Conservation (phyloP, 2,888 invertebrate genomes). For the Apamea anceps region DNA sequence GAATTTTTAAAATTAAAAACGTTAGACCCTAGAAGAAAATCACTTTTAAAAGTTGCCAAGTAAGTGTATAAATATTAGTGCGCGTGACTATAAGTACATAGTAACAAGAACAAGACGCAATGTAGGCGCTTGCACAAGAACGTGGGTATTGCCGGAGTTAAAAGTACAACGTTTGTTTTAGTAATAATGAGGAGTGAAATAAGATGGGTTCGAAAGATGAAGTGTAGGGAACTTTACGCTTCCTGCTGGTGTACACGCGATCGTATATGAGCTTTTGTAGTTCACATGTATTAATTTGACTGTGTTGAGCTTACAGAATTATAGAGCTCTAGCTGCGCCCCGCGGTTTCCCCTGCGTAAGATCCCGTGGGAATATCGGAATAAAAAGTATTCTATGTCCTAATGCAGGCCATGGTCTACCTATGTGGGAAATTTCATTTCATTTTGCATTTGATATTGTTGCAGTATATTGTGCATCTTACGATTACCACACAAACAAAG, state of each 20-base stretch:
- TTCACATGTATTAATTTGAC: neutral
- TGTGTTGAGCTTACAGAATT: no score
- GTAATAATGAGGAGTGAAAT: conserved; percentile 32
- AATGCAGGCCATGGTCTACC: no score
- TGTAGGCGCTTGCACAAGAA: conserved; percentile 57
- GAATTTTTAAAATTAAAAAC: neutral
- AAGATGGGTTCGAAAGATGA: conserved; percentile 6
- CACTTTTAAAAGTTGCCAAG: neutral
- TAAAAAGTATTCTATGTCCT: no score
- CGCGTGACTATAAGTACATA: neutral
- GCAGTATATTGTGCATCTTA: neutral
- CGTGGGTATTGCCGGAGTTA: conserved; percentile 46
- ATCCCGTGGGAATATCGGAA: no score
- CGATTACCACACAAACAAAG: neutral
- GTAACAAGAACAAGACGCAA: conserved; percentile 44
- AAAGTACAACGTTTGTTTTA: conserved; percentile 39
- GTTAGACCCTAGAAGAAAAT: neutral
- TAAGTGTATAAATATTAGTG: no score
- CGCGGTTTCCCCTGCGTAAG: no score
- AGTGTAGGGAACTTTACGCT: conserved; percentile 11
- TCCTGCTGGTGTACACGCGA: conserved; percentile 36
- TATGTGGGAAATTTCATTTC: no score
- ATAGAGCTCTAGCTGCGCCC: no score
- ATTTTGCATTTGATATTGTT: neutral
- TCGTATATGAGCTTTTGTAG: neutral